These are phyloP conservation scores for Onychomys leucogaster DNA, from an alignment of 2,797 vertebrate genomes.

Conservation along the genomic window DNA sequence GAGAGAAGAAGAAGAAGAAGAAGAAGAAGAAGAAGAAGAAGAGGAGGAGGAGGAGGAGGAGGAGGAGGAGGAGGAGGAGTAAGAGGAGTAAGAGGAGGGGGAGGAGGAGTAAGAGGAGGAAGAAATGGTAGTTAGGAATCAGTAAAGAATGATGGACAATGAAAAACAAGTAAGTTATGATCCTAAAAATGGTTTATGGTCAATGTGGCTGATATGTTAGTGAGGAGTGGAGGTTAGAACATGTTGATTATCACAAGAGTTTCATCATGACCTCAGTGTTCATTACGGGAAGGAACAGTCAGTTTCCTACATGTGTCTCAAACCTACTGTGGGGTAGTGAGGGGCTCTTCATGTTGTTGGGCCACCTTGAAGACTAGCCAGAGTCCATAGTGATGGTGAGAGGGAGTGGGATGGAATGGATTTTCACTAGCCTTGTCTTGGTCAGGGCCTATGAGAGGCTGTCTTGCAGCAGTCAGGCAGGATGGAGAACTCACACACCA, in stretches of 20 bases:
- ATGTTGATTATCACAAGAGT: neutral
- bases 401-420: neutral
- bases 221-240: neutral
- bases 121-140: neutral
- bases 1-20: too few species aligned
- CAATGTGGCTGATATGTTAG: neutral
- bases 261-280: neutral
- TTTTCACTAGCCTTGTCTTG: neutral
- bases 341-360: neutral
- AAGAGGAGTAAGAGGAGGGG: too few species aligned
- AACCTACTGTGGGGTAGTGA: neutral
- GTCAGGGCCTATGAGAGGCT: neutral
- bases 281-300: neutral
- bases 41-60: too few species aligned
- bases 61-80: too few species aligned
- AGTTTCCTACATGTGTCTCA: neutral
- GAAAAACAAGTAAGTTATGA: neutral
- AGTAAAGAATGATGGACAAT: neutral
- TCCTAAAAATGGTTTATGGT: neutral
- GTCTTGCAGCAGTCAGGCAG: neutral
- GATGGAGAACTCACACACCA: neutral
- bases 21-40: too few species aligned
- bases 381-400: too few species aligned
- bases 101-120: too few species aligned
- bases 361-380: neutral